Evolutionary conservation across 2,888 invertebrate species (phyloP).

Genomic region (Smittia aterrima): DNA sequence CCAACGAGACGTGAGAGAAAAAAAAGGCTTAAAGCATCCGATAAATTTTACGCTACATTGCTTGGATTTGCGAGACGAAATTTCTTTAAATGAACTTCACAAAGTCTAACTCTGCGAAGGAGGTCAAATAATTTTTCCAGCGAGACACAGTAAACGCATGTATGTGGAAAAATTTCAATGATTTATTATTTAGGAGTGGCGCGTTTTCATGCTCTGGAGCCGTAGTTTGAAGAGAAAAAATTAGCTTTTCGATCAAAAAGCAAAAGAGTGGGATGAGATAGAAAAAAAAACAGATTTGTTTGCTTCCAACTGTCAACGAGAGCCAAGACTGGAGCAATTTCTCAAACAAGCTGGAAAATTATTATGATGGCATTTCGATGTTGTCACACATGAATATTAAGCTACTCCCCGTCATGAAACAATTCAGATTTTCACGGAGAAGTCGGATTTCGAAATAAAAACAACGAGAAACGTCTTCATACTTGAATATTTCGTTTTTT

Average conservation of each 20-base stretch:
- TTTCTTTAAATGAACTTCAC: background rate
- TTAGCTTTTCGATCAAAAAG: background rate
- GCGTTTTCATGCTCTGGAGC: background rate
- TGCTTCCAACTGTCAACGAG: constrained; percentile 34
- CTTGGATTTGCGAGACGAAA: background rate
- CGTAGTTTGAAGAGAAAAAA: background rate
- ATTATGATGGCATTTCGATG: constrained; percentile 19
- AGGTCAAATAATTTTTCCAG: background rate
- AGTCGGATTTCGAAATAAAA: background rate
- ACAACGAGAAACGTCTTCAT: background rate
- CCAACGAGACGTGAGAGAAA: no score
- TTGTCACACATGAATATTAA: constrained; percentile 8
- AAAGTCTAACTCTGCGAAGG: background rate
- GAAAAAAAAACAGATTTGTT: constrained; percentile 6
- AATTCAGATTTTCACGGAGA: background rate
- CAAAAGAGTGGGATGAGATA: background rate
- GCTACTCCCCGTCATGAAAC: background rate
- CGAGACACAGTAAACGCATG: background rate
- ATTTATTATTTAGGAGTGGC: background rate
- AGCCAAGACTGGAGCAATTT: constrained; percentile 2
- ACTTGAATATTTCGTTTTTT: no score
- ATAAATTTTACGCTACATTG: no score
- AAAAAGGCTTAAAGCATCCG: background rate
- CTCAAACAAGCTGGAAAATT: background rate
- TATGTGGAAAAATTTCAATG: background rate